A percentile compares a stretch with the other conserved stretches of the same genome.
These are phyloP conservation scores for Anguilla rostrata DNA, from an alignment of 2,113 vertebrate genomes.

Conservation along the genomic window DNA sequence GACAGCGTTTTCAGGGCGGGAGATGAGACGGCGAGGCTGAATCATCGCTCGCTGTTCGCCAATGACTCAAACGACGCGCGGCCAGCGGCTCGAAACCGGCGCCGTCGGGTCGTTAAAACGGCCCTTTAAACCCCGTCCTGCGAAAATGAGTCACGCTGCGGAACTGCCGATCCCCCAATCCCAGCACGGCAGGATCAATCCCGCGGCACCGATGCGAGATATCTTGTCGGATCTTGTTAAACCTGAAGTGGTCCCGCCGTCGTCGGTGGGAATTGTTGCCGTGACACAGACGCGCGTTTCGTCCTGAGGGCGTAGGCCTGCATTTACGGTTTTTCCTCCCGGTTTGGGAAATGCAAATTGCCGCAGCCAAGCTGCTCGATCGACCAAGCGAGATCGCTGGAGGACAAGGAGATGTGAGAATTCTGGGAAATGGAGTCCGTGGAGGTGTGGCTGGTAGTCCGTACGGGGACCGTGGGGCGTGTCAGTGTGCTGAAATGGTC, in stretches of 20 bases:
- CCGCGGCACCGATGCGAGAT: neutral
- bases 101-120: neutral
- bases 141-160: neutral
- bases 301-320: too few relatives aligned
- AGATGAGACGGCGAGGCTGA: neutral
- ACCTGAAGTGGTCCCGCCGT: neutral
- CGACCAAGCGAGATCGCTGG: too few relatives aligned
- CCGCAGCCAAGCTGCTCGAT: too few relatives aligned
- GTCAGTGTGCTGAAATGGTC: too few relatives aligned
- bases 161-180: neutral
- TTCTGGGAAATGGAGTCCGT: too few relatives aligned
- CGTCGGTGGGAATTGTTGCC: neutral
- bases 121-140: neutral
- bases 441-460: too few relatives aligned
- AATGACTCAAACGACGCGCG: neutral
- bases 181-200: neutral
- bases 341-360: too few relatives aligned
- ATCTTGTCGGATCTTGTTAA: neutral
- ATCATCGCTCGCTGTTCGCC: neutral
- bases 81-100: neutral
- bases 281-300: neutral
- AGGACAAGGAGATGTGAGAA: too few relatives aligned
- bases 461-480: too few relatives aligned
- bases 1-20: neutral
- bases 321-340: too few relatives aligned